Conservation (phyloP, 2,888 invertebrate genomes). For the Oscheius myriophilus region DNA sequence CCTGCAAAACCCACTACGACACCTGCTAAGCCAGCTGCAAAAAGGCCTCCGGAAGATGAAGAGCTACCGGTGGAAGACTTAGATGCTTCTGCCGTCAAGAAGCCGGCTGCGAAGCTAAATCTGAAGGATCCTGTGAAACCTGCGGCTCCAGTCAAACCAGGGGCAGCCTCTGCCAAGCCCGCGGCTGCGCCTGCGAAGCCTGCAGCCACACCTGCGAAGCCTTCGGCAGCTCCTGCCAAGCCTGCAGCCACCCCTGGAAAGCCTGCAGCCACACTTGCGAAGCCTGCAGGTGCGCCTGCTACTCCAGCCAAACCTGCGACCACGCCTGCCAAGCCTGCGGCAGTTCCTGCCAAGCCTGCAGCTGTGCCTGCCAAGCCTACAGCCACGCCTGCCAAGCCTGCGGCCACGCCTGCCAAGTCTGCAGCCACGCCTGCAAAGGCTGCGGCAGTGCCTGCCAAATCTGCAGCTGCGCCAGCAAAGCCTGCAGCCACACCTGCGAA, state of each 20-base stretch:
- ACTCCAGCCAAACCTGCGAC: no score
- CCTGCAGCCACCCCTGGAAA: neutral
- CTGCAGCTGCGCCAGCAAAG: neutral
- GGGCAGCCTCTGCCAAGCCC: neutral
- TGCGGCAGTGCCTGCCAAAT: neutral
- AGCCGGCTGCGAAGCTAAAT: constrained; percentile 19
- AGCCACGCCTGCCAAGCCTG: neutral
- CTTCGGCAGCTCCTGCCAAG: constrained; percentile 27
- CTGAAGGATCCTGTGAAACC: constrained; percentile 31
- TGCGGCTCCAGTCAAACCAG: constrained; percentile 27
- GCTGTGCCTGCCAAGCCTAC: neutral
- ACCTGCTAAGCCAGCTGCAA: constrained; percentile 11
- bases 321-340: constrained; percentile 33
- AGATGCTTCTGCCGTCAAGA: constrained; percentile 35
- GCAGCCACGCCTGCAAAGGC: constrained; percentile 24
- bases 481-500: constrained; percentile 17
- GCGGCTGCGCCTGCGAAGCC: neutral
- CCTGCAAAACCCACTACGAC: constrained; percentile 31
- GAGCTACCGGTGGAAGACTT: constrained; percentile 43
- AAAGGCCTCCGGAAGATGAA: constrained; percentile 39
- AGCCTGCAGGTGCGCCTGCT: constrained; percentile 27
- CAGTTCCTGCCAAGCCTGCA: constrained; percentile 28
- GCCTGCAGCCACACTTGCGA: constrained; percentile 12
- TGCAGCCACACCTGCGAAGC: constrained; percentile 32
- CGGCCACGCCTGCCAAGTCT: constrained; percentile 32